These are phyloP conservation scores for Polyommatus icarus DNA, from an alignment of 2,888 invertebrate species.

Conservation along the genomic window DNA sequence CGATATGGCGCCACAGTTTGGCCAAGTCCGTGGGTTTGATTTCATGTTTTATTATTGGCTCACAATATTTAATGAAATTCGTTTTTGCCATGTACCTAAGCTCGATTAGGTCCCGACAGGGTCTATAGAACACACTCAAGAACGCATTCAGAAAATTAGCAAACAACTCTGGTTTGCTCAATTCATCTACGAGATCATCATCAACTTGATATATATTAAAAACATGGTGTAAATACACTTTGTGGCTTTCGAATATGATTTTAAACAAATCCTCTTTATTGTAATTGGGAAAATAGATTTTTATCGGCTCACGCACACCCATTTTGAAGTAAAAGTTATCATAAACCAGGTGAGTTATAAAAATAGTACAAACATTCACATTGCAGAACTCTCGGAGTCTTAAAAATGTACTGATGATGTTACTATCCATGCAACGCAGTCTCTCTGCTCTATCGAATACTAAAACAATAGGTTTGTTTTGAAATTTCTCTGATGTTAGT, in stretches of 20 bases:
- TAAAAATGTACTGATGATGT: constrained; percentile 86
- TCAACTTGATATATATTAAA: constrained; percentile 54
- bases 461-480: constrained; percentile 79
- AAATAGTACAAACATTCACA: constrained; percentile 86
- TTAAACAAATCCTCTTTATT: constrained; percentile 84
- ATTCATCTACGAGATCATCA: constrained; percentile 53
- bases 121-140: constrained; percentile 90
- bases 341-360: constrained; percentile 88
- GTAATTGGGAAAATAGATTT: constrained; percentile 90
- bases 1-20: constrained; percentile 89
- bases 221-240: constrained; percentile 58
- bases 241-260: constrained; percentile 67
- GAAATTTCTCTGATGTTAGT: constrained; percentile 51
- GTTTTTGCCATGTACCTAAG: constrained; percentile 88
- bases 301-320: constrained; percentile 85
- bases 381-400: constrained; percentile 86
- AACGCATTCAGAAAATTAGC: constrained; percentile 90
- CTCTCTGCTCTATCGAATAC: constrained; percentile 91
- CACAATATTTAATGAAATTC: constrained; percentile 88
- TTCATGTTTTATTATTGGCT: constrained; percentile 86
- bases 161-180: constrained; percentile 82
- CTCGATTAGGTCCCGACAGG: constrained; percentile 92
- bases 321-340: constrained; percentile 88
- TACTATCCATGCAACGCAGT: constrained; percentile 86
- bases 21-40: constrained; percentile 83